phyloP scores from a whole-genome alignment of 1,140 invertebrate genomes.

The Drosophila bocki region DNA sequence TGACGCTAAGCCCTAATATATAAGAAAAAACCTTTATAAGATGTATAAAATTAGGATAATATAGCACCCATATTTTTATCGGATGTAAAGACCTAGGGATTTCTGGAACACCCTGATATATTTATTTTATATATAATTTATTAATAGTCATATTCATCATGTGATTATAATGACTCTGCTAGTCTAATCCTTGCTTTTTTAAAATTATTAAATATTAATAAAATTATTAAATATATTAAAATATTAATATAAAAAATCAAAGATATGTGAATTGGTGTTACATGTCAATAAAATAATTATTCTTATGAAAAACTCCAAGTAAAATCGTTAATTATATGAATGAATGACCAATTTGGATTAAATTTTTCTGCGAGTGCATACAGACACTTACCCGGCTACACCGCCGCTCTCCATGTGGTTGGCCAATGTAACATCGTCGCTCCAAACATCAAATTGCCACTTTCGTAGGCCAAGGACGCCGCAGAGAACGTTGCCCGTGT shows the following conservation, averaged over 20 bases:
- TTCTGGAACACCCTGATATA: neutral
- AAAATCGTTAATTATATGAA: neutral
- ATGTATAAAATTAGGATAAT: no score
- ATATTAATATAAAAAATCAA: neutral
- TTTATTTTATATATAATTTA: neutral
- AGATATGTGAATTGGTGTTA: no score
- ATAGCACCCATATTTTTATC: no score
- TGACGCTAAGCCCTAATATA: no score
- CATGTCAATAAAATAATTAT: no score
- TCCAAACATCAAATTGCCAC: constrained; percentile 99
- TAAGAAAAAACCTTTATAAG: no score
- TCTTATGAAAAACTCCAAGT: neutral
- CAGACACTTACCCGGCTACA: constrained; percentile 93
- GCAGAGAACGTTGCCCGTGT: constrained; percentile 96
- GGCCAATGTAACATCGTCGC: constrained; percentile 97
- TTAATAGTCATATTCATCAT: no score
- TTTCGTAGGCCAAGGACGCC: constrained; percentile 98
- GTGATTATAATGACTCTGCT: neutral
- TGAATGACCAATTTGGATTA: neutral
- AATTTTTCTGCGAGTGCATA: constrained; percentile 6
- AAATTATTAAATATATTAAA: no score
- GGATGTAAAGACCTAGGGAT: no score
- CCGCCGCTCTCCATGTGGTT: constrained; percentile 99
- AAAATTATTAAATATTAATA: neutral
- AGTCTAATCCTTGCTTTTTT: neutral